Base-by-base conservation (phyloP, 2,888 invertebrate genomes). In the Ferdinandea cuprea region DNA sequence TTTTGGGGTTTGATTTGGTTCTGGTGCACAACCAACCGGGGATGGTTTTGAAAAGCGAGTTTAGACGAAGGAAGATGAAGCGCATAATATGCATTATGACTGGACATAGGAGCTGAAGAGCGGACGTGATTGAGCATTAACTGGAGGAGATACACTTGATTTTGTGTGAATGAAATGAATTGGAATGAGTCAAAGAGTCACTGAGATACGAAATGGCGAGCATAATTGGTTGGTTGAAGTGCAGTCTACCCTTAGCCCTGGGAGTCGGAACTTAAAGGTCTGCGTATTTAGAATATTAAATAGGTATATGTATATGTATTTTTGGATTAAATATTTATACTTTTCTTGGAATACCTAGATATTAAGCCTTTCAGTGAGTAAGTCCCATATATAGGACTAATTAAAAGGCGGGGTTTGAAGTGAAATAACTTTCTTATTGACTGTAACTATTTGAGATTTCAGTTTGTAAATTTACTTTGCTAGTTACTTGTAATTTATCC, bases 111-210 rank as follows among this genome's bases (percentile, higher is more conserved):
- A 54, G 54, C 30, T 52, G 48, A 59, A 32, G 48, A 83, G 72
- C 78, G 77, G 83, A 83, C 77, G 65, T 78, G 83, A 83, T 83
- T 78, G 63, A 63, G 78, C 83, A 78, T 78, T 73, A 83, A 78
- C 59, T 63, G 42, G 19, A 72, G 83, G 78, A 83, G 83, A 78
- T 68, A 77, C 83, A 83, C 78, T 72, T 78, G 83, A 73, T 78
- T 78, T 72, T 83, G 37, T 68, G 40, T 83, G 56, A 77, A 83
- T 83, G 81, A 77, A 69, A 69, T 65, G 76, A 63, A 69, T 76
- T 56, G 28, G 37, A 54, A 3, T 25, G 25, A 25, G 25, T 48
- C 59, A 30, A 46, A 52, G 66, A 65, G 42, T 44, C 30, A 37
- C 32, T 17, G 42, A 52, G 15, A 40, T 30, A 37, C 28, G 30